phyloP scores from a whole-genome alignment of 2,113 vertebrate species.

The Rana temporaria region DNA sequence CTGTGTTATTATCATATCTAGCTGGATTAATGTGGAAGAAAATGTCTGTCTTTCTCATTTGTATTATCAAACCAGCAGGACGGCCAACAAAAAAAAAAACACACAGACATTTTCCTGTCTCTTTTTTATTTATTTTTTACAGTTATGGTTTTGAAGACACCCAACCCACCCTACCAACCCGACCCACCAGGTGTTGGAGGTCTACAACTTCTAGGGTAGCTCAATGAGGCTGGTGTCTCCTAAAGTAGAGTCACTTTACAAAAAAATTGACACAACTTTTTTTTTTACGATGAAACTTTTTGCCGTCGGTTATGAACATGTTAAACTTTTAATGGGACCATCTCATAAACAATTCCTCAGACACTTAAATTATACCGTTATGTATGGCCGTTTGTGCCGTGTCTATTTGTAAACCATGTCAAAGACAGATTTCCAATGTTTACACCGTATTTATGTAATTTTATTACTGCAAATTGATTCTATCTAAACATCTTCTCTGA shows the following conservation, averaged over 20 bases:
- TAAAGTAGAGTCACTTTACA: too few relatives aligned
- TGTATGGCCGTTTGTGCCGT: slow-evolving; percentile 20
- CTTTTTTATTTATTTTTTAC: too few relatives aligned
- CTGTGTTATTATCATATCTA: slow-evolving; percentile 29
- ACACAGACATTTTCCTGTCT: too few relatives aligned
- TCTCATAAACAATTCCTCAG: slow-evolving; percentile 25
- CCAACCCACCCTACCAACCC: too few relatives aligned
- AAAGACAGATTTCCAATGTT: slow-evolving; percentile 36
- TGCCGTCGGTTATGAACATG: not conserved
- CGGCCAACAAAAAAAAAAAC: too few relatives aligned
- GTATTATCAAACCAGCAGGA: too few relatives aligned
- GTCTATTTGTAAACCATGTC: slow-evolving; percentile 44
- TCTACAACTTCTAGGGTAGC: too few relatives aligned
- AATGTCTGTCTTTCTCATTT: not conserved
- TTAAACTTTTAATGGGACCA: slow-evolving; percentile 32
- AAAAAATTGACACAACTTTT: too few relatives aligned
- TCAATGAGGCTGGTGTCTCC: too few relatives aligned
- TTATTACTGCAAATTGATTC: slow-evolving; percentile 42
- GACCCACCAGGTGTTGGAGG: too few relatives aligned
- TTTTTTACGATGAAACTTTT: too few relatives aligned
- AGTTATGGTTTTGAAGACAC: too few relatives aligned
- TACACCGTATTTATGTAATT: slow-evolving; percentile 44
- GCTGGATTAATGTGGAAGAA: not conserved
- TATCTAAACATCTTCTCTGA: slow-evolving; percentile 26
- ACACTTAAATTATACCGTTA: slow-evolving; percentile 26